Base-by-base conservation (phyloP, 1,140 invertebrate species). In the Gryllus bimaculatus region DNA sequence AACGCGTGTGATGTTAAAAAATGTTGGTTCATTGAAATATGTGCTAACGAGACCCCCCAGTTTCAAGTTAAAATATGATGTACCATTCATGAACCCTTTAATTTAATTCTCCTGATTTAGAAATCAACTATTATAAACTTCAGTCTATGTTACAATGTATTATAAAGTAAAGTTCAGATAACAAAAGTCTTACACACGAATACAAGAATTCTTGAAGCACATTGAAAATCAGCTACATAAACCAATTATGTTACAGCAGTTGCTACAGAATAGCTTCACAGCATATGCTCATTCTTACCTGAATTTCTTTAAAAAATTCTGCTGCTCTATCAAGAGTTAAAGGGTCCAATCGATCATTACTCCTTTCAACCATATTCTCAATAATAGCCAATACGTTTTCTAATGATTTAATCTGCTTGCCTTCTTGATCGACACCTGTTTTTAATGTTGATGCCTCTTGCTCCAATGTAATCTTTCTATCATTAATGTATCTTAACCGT, bases 361-460 rank as follows among this genome's bases (percentile, higher is more conserved):
- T 85, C 54, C 89, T 87, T 54, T 89, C 86, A 81, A 90, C 90
- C 21, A 95, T 86, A 81, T 87, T 89, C 79, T 94, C 91, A 7
- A 98, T 89, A 21, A 93, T 88, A 4, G 88, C 83, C 8, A 96
- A 82, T 0, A 96, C 91, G 78, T 89, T 88, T 81, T 95, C 89
- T 54, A 98, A 87, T 13, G 91, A 92, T 18, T 89, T 87, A 47
- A 97, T 91, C 47, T 94, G 88, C 78, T 90, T 87, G 47, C 92
- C 89, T 83, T 98, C 94, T 77, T 95, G 90, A 13, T 88, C 85
- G 21, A 96, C 85, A n/a, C 92, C 86, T 81, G 91, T 90, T 73
- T 90, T 88, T 78, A 96, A 86, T 80, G 90, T 90, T 54, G 91
- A 90, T 66, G 93, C 87, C 84, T 99, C 96, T 80, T 94, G 90